phyloP scores from a whole-genome alignment of 1,140 invertebrate genomes.

The Drosophila sp. region DNA sequence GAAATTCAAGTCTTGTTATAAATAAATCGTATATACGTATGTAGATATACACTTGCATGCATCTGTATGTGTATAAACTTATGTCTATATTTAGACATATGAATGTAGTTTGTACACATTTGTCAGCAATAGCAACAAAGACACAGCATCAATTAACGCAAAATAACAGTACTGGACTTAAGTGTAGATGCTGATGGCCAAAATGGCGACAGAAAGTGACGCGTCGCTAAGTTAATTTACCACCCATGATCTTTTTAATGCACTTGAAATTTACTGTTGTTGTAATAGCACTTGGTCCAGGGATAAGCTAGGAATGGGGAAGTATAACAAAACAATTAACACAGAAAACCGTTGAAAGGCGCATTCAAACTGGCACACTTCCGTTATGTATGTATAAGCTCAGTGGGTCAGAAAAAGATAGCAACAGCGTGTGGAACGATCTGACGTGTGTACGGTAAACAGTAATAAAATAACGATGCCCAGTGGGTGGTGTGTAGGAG shows the following conservation, averaged over 20 bases:
- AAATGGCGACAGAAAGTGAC: conserved; percentile 46
- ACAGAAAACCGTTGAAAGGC: conserved; percentile 61
- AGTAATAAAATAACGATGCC: conserved; percentile 72
- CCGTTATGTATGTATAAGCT: conserved; percentile 35
- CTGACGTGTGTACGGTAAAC: conserved; percentile 66
- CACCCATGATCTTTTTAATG: conserved; percentile 82
- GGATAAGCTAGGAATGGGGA: not conserved
- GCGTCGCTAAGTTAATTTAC: conserved; percentile 75
- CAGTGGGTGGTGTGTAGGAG: conserved; percentile 52
- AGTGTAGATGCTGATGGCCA: conserved; percentile 26
- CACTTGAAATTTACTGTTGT: conserved; percentile 71
- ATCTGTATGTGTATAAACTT: conserved; percentile 1
- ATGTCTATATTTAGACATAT: not conserved
- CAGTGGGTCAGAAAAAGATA: conserved; percentile 34
- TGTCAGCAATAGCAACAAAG: conserved; percentile 60
- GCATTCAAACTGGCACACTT: conserved; percentile 71
- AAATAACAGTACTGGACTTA: conserved; percentile 58
- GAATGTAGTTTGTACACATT: conserved; percentile 29
- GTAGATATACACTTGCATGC: too few relatives aligned
- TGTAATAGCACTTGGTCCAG: conserved; percentile 32
- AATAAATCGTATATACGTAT: conserved; percentile 6
- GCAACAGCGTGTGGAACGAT: conserved; percentile 14
- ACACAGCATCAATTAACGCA: conserved; percentile 73
- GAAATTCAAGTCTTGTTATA: conserved; percentile 7
- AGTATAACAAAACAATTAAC: conserved; percentile 68